phyloP scores from a whole-genome alignment of 2,888 invertebrate species.

The Lymantria dispar region DNA sequence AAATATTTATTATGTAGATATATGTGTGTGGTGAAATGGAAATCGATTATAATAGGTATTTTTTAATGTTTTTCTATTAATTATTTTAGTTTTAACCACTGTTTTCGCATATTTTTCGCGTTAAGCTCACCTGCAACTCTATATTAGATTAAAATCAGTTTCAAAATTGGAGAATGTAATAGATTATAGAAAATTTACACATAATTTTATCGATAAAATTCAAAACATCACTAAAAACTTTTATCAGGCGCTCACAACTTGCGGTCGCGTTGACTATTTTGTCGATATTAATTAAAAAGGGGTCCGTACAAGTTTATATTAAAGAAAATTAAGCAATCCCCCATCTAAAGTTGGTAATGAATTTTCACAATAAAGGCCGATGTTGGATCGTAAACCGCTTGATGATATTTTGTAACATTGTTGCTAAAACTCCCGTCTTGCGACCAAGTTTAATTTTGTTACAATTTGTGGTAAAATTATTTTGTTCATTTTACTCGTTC shows the following conservation, averaged over 20 bases:
- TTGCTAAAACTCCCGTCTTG: constrained; percentile 40
- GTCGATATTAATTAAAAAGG: constrained; percentile 83
- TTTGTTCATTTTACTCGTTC: background rate
- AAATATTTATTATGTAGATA: too few species aligned
- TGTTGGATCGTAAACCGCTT: constrained; percentile 36
- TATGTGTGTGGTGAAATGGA: too few species aligned
- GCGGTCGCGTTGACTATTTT: constrained; percentile 75
- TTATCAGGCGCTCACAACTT: constrained; percentile 59
- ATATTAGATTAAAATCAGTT: too few species aligned
- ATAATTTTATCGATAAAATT: constrained; percentile 9
- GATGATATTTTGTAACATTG: constrained; percentile 46
- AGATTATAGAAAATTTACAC: too few species aligned
- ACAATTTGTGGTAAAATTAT: constrained; percentile 15
- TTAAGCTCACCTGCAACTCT: too few species aligned
- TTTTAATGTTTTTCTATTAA: too few species aligned
- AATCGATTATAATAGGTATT: too few species aligned
- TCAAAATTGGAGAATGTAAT: too few species aligned
- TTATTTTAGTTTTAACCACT: too few species aligned
- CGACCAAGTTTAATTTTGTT: constrained; percentile 36
- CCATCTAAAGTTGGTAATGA: constrained; percentile 70
- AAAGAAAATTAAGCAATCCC: constrained; percentile 81
- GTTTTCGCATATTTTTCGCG: too few species aligned
- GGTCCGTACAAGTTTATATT: constrained; percentile 80
- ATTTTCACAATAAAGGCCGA: constrained; percentile 60
- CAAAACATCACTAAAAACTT: constrained; percentile 52